Percentiles rank a stretch among this genome's conserved stretches.
Conservation (phyloP, 2,113 vertebrate genomes). For the Isichthys henryi region DNA sequence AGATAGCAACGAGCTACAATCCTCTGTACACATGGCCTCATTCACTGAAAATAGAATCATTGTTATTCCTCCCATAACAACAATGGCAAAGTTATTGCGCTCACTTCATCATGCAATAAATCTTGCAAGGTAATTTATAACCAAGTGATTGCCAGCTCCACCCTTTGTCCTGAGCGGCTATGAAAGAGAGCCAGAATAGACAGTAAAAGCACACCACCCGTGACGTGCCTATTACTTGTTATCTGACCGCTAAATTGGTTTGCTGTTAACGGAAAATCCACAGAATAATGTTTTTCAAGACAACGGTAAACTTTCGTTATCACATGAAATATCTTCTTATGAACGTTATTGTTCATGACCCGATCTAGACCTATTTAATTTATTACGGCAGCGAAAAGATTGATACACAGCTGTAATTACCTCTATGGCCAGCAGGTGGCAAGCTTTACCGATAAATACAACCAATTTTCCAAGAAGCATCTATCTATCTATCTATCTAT, state of each 20-base stretch:
- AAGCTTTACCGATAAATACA: background rate
- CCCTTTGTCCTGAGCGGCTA: background rate
- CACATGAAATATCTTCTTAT: background rate
- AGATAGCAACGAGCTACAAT: background rate
- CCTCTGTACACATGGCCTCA: background rate
- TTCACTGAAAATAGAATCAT: constrained; percentile 10
- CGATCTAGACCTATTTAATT: background rate
- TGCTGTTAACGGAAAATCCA: background rate
- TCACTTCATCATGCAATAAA: background rate
- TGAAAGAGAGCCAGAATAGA: background rate
- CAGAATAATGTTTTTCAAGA: background rate
- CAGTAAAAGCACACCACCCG: background rate
- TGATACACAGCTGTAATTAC: background rate
- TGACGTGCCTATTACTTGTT: constrained; percentile 6
- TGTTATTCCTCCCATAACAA: constrained; percentile 6
- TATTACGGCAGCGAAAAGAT: background rate
- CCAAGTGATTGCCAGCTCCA: constrained; percentile 1
- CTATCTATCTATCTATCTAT: background rate
- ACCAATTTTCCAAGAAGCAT: background rate
- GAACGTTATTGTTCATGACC: background rate
- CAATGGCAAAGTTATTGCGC: background rate
- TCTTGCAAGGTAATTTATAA: background rate
- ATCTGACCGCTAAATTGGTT: background rate
- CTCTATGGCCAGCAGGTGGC: background rate
- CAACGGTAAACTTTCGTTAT: background rate